These are phyloP conservation scores for Reticulitermes lucifugus DNA, from an alignment of 2,888 invertebrate genomes.

Conservation along the genomic window DNA sequence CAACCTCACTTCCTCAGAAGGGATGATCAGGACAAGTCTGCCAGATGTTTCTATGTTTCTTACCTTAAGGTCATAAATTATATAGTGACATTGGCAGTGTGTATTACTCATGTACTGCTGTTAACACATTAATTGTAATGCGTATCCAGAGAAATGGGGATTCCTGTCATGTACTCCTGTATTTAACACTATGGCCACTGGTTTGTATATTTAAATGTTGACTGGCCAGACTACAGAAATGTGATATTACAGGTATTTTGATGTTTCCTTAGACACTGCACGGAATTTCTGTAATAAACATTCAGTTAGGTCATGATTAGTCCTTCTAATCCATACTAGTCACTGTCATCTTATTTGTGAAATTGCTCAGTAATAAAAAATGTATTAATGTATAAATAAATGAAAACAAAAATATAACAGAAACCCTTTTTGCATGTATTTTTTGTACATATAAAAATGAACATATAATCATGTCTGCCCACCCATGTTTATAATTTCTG, in stretches of 20 bases:
- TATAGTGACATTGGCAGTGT: neutral
- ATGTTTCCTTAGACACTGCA: neutral
- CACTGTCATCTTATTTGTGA: neutral
- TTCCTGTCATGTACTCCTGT: neutral
- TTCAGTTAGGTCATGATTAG: neutral
- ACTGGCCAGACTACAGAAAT: neutral
- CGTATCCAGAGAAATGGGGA: no score
- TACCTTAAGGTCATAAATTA: no score
- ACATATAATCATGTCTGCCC: no score
- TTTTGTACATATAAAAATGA: no score
- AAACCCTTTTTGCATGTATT: no score
- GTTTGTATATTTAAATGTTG: neutral
- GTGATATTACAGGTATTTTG: neutral
- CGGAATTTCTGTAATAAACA: neutral
- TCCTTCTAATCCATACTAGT: neutral
- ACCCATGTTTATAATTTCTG: no score
- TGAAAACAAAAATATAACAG: no score
- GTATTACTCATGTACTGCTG: neutral
- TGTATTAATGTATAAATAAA: no score
- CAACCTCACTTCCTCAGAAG: no score
- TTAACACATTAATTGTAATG: neutral
- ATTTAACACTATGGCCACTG: neutral
- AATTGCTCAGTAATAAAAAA: no score
- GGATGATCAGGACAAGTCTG: no score
- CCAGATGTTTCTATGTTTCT: no score